phyloP scores from a whole-genome alignment of 2,888 invertebrate species.

The Agrochola circellaris region DNA sequence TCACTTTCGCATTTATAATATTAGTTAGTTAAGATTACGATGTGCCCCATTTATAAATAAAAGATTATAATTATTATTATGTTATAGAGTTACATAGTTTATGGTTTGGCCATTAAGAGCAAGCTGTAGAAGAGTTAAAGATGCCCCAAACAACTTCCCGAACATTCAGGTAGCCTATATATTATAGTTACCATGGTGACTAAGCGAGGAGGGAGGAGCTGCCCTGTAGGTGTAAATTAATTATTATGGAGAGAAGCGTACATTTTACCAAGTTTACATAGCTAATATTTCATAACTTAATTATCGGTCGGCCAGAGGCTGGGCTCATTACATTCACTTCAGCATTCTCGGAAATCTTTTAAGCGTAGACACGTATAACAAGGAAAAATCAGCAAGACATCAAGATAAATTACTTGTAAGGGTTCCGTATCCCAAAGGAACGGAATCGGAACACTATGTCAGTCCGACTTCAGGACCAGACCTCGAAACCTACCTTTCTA shows the following conservation, averaged over 20 bases:
- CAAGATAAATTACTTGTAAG: not conserved
- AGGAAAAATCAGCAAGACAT: not conserved
- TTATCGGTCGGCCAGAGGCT: constrained; percentile 6
- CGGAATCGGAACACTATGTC: too few relatives aligned
- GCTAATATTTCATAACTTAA: constrained; percentile 21
- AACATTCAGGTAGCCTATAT: not conserved
- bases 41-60: not conserved
- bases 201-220: not conserved
- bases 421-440: too few relatives aligned
- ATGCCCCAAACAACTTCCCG: not conserved
- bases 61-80: not conserved
- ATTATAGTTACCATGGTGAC: not conserved
- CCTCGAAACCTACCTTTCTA: too few relatives aligned
- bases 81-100: not conserved
- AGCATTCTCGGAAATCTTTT: not conserved
- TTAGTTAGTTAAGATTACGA: too few relatives aligned
- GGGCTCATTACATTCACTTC: constrained; percentile 26
- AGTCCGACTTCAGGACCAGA: too few relatives aligned
- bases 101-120: not conserved
- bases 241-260: not conserved
- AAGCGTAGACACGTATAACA: constrained; percentile 32
- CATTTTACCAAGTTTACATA: constrained; percentile 20
- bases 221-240: not conserved
- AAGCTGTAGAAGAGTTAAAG: not conserved
- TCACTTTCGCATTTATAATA: too few relatives aligned